Evolutionary conservation across 2,113 vertebrate genomes (phyloP), one percentile per base, ranked within the genome.

Genomic region (Pogonocichla stellata): DNA sequence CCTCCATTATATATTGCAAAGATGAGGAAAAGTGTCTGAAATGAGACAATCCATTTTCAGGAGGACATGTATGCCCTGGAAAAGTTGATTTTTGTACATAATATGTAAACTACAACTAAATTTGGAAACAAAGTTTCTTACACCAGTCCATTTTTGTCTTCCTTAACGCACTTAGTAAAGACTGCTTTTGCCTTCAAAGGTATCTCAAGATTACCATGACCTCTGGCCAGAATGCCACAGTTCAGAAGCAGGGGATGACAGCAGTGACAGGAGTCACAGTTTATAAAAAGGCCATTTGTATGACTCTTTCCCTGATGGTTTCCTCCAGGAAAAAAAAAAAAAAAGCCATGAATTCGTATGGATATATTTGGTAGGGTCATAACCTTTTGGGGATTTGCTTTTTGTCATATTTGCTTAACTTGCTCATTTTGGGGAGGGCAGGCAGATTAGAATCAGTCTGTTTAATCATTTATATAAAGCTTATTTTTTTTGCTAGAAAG

Each of bases 31-130:
- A 69, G 8, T 48, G 15, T 78, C 29, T 80, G 54, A 77, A 81
- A 60, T 28, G 5, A 83, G 19, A 18, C 14, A 69, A 88, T 53
- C 26, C 10, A 5, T 66, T 86, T 77, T 83, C 9, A 28, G n/a
- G 25, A 71, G 38, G 11, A 17, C 1, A 4, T 0, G 0, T 54
- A 6, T 19, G 43, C 13, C 3, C 10, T 28, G 22, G 24, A 80
- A 36, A 29, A 67, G 9, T 24, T 83, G 71, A 11, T 42, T 77
- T 60, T 66, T 58, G 0, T 31, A 19, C 38, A 16, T 65, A 66
- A 28, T 19, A 10, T 25, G 6, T 62, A 22, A 80, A 42, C 6
- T 29, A 78, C 57, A 70, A 3, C 14, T 58, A 14, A 77, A 47
- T 7, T 74, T 57, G 19, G 10, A 17, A 67, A 13, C 56, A 12